These are phyloP conservation scores for Petrocephalus zakoni DNA, from an alignment of 2,113 vertebrate genomes.

Conservation along the genomic window DNA sequence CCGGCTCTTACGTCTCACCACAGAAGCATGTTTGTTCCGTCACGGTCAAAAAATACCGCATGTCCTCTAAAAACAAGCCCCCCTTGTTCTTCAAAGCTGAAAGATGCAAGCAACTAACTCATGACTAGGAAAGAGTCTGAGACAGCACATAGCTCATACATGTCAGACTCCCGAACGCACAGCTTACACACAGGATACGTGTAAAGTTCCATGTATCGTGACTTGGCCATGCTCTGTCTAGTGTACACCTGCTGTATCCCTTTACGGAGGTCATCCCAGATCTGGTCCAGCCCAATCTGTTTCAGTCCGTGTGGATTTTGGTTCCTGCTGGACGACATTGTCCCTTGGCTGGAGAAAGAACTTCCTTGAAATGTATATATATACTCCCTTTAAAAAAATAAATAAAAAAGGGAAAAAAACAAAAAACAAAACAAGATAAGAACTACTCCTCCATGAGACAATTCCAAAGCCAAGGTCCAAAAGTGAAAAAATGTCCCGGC, in stretches of 20 bases:
- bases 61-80: not conserved
- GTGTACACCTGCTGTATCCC: conserved; percentile 95
- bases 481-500: not conserved
- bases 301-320: conserved; percentile 93
- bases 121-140: not conserved
- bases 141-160: not conserved
- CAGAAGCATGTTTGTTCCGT: not conserved
- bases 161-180: not conserved
- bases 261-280: conserved; percentile 92
- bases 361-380: conserved; percentile 3
- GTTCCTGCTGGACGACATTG: conserved; percentile 89
- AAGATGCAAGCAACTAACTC: not conserved
- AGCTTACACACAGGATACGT: conserved; percentile 77
- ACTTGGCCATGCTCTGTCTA: conserved; percentile 92
- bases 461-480: not conserved
- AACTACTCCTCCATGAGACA: conserved; percentile 24
- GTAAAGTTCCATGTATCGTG: conserved; percentile 98
- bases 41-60: not conserved
- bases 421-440: conserved; percentile 5
- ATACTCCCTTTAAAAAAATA: not conserved
- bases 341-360: conserved; percentile 39
- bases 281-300: conserved; percentile 95
- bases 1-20: not conserved
- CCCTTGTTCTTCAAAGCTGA: not conserved
- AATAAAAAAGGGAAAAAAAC: not conserved